Evolutionary conservation across 2,888 invertebrate species (phyloP), one percentile per base, ranked within the genome.

Genomic region (Trissolcus brochymenae): DNA sequence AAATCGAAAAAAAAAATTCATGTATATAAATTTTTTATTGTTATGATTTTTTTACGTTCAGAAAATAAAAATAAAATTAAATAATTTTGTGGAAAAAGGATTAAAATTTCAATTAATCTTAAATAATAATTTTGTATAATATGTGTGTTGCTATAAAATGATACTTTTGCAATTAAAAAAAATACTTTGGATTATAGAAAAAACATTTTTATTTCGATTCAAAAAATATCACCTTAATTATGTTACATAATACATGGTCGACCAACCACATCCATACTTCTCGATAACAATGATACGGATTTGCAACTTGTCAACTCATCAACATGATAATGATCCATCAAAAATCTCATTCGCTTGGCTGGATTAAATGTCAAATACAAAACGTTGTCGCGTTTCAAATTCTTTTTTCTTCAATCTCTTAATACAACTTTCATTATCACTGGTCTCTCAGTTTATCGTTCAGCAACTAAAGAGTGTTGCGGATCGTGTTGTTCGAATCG

Each of bases 401-500:
- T 21, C 19, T 57, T 19, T 40, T 16, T 9, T 16, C 11, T 9
- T n/a, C 9, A 0, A 7, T 17, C 40, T 6, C 43, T 19, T 43
- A 19, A 1, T 29, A 17, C 21, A 9, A 11, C 14, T 59, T 21
- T n/a, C 59, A 59, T 68, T 71, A 16, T 41, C 43, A 62, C 62
- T 62, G 6, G 29, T 62, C 51, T 4, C 35, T 16, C 25, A 57
- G 14, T 70, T 72, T 57, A 55, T 29, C 16, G 62, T 19, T 50
- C 14, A 19, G n/a, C 16, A 29, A 29, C 53, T 77, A 66, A 56
- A 68, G 35, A 46, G 72, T 17, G 35, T 67, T 75, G 86, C 86
- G 87, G 43, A 87, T 86, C 76, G 85, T 81, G 68, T 82, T 85
- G 56, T 86, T 75, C 6, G 75, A 85, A 21, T 82, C 84, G 41